phyloP scores from a whole-genome alignment of 2,113 vertebrate species.

The Cygnus buccinator region DNA sequence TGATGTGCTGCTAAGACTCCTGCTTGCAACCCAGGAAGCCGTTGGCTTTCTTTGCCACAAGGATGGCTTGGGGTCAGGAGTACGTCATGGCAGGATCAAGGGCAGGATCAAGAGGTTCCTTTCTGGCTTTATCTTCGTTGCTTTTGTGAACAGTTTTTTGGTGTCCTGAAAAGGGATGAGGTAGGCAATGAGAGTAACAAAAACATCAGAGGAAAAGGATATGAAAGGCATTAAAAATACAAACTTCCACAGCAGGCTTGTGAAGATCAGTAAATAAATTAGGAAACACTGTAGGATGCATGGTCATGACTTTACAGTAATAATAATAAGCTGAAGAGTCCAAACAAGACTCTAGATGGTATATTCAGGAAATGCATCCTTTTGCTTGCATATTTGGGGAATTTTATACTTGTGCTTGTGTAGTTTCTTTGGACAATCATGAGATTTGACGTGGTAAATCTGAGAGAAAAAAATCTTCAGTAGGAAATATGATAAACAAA shows the following conservation, averaged over 20 bases:
- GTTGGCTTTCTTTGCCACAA: neutral
- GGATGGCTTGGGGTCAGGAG: neutral
- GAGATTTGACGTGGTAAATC: neutral
- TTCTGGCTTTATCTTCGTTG: neutral
- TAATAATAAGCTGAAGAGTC: neutral
- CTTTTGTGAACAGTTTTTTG: neutral
- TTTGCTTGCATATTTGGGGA: neutral
- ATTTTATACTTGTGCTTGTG: neutral
- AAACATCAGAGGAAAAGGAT: neutral
- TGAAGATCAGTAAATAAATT: neutral
- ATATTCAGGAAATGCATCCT: neutral
- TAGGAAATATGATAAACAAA: neutral
- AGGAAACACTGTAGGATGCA: neutral
- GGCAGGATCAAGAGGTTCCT: neutral
- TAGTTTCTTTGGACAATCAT: neutral
- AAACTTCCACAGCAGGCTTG: neutral
- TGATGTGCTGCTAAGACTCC: fast-evolving
- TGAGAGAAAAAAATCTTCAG: neutral
- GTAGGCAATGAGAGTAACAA: neutral
- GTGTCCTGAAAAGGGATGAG: neutral
- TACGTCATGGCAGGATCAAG: neutral
- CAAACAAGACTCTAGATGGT: neutral
- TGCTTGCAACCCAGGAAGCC: neutral
- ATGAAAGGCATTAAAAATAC: neutral
- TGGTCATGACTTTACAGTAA: neutral